Base-by-base conservation (phyloP, 2,113 vertebrate genomes). In the Eurypyga helias region DNA sequence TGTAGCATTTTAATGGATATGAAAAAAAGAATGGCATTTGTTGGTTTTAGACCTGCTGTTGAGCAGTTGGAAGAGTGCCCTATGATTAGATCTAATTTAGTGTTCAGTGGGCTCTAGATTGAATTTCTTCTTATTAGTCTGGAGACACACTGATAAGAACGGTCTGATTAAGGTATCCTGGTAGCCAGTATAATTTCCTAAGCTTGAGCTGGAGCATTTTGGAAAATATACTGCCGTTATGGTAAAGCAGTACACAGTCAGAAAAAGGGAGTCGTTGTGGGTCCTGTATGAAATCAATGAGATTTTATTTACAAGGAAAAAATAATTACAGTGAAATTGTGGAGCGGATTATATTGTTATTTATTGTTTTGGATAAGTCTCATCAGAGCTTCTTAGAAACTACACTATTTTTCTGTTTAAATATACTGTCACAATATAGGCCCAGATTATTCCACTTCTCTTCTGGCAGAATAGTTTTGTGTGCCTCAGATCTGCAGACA, bases 101-200 rank as follows among this genome's bases (percentile, higher is more conserved):
- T 60, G 75, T 95, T 96, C 96, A 77, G 36, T 95, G 78, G 31
- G 25, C 82, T 86, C 66, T 93, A 97, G 97, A 98, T 97, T 98
- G 94, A 84, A 98, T 98, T 98, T 98, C 95, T 98, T 94, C 94
- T 93, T 96, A 93, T 97, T 98, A 97, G 97, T 93, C 96, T 97
- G 95, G 93, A 97, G 96, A 97, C 96, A 70, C 78, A 97, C 92
- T 83, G 97, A 95, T 97, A 98, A 97, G 96, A 97, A 82, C 3
- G 8, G 64, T 93, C 70, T 97, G 94, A 98, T 98, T 96, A 98
- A 90, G 97, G 87, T 90, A 83, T 83, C 65, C 94, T 96, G 94
- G 72, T 93, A 88, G 94, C 79, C 95, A 65, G 66, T 76, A n/a
- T 96, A 90, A 98, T 98, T 98, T 97, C 76, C 94, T 96, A 76